Evolutionary conservation across 1,140 invertebrate genomes (phyloP).

Genomic region (Acarapis woodi): DNA sequence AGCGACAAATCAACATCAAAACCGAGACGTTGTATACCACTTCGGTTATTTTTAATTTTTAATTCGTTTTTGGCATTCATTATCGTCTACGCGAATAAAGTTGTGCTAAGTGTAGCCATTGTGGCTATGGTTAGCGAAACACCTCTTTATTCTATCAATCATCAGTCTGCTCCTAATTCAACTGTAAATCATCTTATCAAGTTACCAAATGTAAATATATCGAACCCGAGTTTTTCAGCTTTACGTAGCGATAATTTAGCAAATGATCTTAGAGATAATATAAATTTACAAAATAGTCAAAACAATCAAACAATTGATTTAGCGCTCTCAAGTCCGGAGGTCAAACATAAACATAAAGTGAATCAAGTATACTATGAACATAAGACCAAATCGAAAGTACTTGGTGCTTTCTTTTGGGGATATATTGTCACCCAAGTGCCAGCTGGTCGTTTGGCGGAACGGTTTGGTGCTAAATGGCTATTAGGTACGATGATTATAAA

Average conservation of each 20-base stretch:
- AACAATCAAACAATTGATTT: too few species aligned
- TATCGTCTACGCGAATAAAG: background rate
- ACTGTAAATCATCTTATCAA: background rate
- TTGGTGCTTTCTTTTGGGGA: slow-evolving; percentile 60
- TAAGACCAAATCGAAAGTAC: slow-evolving; percentile 6
- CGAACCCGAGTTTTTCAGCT: background rate
- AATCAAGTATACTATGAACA: background rate
- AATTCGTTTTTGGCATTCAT: slow-evolving; percentile 1
- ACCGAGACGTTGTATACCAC: too few species aligned
- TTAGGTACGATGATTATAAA: too few species aligned
- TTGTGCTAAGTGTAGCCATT: background rate
- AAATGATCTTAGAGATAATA: too few species aligned
- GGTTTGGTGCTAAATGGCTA: slow-evolving; percentile 48
- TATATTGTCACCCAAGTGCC: slow-evolving; percentile 52
- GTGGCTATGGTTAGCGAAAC: background rate
- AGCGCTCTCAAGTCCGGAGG: background rate
- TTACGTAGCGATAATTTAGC: background rate
- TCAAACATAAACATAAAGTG: background rate
- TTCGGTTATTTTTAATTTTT: background rate
- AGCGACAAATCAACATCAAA: too few species aligned
- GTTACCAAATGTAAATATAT: background rate
- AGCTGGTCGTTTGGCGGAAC: slow-evolving; percentile 40
- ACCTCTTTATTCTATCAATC: background rate
- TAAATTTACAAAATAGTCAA: too few species aligned
- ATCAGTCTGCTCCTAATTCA: too few species aligned